A percentile compares a stretch with the other conserved stretches of the same genome.
Conservation (phyloP, 2,888 invertebrate species). For the Melanostoma mellinum region DNA sequence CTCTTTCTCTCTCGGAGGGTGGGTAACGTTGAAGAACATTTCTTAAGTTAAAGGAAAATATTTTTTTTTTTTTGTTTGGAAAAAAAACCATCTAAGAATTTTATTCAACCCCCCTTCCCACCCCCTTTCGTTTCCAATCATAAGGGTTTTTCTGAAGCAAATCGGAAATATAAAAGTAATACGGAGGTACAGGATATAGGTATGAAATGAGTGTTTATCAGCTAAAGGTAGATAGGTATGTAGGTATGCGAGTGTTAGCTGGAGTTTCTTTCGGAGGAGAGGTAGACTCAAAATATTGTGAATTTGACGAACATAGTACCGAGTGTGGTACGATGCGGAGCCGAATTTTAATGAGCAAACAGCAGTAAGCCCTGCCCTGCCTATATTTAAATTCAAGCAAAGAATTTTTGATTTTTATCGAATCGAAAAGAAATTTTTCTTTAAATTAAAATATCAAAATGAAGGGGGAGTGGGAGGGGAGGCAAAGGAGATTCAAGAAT, state of each 20-base stretch:
- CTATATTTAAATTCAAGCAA: too few species aligned
- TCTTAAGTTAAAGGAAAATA: conserved; percentile 57
- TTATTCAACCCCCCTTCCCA: conserved; percentile 30
- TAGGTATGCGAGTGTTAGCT: conserved; percentile 49
- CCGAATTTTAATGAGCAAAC: conserved; percentile 55
- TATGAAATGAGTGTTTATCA: conserved; percentile 28
- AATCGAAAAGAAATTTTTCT: too few species aligned
- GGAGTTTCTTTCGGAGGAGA: conserved; percentile 19
- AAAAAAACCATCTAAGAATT: conserved; percentile 54
- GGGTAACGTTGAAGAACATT: conserved; percentile 54
- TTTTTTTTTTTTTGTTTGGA: conserved; percentile 40
- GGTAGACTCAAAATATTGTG: conserved; percentile 33
- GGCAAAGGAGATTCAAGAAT: too few species aligned
- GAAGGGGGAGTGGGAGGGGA: too few species aligned
- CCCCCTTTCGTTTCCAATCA: conserved; percentile 10
- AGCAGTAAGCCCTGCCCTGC: neutral
- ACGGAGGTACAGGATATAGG: conserved; percentile 32
- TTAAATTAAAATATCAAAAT: too few species aligned
- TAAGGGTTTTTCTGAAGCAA: conserved; percentile 60
- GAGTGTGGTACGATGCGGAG: conserved; percentile 43
- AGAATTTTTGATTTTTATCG: too few species aligned
- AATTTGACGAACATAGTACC: conserved; percentile 25
- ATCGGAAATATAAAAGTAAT: conserved; percentile 71
- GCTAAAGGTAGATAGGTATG: conserved; percentile 49
- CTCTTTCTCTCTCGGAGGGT: neutral